Conservation (phyloP, 2,113 vertebrate genomes). For the Pyrgilauda ruficollis region DNA sequence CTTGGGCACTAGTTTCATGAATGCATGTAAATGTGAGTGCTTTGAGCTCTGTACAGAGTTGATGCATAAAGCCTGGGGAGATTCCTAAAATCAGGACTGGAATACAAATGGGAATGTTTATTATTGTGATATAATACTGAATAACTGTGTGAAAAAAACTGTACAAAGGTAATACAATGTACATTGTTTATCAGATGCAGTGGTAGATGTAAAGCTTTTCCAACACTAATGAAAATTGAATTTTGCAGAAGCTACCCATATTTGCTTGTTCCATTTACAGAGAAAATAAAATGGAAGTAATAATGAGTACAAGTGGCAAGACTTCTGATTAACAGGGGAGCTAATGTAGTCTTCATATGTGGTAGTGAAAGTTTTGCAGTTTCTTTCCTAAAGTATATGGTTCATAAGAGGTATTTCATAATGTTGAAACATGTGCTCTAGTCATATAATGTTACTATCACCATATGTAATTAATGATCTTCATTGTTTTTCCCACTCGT, state of each 20-base stretch:
- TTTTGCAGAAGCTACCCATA: neutral
- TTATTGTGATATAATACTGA: neutral
- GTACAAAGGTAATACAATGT: neutral
- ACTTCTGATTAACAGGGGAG: neutral
- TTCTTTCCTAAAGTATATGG: neutral
- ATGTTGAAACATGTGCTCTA: neutral
- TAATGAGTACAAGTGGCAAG: neutral
- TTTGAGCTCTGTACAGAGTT: neutral
- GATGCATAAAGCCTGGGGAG: neutral
- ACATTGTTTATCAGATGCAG: neutral
- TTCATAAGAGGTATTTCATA: neutral
- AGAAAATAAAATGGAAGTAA: neutral
- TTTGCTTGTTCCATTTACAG: conserved; percentile 7
- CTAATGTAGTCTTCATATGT: neutral
- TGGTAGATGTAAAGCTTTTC: neutral
- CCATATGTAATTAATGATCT: neutral
- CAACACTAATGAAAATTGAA: neutral
- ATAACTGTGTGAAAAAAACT: neutral
- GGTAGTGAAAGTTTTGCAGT: neutral
- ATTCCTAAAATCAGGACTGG: neutral
- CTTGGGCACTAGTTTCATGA: neutral
- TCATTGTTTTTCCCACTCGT: neutral
- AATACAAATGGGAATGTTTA: neutral
- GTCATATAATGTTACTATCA: neutral
- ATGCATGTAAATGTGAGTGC: neutral